phyloP scores from a whole-genome alignment of 2,888 invertebrate genomes.

The Phragmatobia fuliginosa region DNA sequence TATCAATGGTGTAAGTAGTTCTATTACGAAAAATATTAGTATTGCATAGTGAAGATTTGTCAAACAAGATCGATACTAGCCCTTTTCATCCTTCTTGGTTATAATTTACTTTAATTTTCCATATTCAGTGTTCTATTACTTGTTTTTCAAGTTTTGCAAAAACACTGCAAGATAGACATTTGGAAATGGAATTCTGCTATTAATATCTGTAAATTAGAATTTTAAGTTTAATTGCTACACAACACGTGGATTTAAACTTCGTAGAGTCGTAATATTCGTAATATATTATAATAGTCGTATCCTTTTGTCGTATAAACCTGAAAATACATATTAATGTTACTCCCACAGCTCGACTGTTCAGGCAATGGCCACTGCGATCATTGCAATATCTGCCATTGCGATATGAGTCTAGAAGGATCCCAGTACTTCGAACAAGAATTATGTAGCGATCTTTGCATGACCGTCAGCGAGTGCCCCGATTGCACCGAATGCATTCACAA shows the following conservation, averaged over 20 bases:
- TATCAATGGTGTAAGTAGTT: slow-evolving; percentile 8
- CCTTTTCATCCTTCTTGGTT: no score
- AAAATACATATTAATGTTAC: not conserved
- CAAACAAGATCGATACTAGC: no score
- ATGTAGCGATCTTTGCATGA: slow-evolving; percentile 72
- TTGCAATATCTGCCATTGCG: slow-evolving; percentile 71
- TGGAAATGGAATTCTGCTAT: no score
- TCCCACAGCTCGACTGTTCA: slow-evolving; percentile 56
- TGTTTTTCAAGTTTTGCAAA: not conserved
- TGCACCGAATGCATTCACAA: slow-evolving; percentile 45
- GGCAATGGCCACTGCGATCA: slow-evolving; percentile 72
- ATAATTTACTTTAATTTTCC: not conserved
- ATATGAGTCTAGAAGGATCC: slow-evolving; percentile 63
- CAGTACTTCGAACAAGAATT: slow-evolving; percentile 69
- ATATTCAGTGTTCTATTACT: no score
- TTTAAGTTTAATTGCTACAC: not conserved
- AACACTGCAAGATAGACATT: no score
- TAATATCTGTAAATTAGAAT: no score
- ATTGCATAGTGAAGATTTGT: not conserved
- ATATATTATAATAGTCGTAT: no score
- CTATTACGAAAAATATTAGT: not conserved
- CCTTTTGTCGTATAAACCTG: not conserved
- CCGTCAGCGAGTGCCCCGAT: slow-evolving; percentile 58
- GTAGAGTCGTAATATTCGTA: not conserved
- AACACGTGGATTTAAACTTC: not conserved